These are phyloP conservation scores for Caenorhabditis sp. DNA, from an alignment of 2,888 invertebrate species.

Conservation along the genomic window DNA sequence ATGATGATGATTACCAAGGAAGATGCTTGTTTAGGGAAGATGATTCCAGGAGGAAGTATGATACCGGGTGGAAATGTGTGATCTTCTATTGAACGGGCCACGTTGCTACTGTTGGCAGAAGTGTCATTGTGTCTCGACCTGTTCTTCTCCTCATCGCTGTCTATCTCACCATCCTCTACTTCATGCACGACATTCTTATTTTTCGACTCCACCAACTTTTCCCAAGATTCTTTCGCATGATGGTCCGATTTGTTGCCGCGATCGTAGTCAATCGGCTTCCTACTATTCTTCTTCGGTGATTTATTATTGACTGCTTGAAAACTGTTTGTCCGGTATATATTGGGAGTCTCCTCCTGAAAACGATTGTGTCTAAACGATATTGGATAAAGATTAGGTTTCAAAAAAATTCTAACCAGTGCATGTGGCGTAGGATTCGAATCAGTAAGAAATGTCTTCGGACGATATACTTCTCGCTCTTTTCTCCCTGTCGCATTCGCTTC, in stretches of 20 bases:
- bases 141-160: conserved; percentile 8
- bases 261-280: conserved; percentile 7
- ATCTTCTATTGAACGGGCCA: not conserved
- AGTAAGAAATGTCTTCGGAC: conserved; percentile 9
- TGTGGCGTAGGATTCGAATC: not conserved
- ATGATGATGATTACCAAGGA: too few species aligned
- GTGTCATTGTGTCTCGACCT: not conserved
- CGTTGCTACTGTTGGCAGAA: not conserved
- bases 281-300: not conserved
- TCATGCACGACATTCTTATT: conserved; percentile 6
- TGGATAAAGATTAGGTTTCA: not conserved
- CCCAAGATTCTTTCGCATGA: not conserved
- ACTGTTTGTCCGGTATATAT: not conserved
- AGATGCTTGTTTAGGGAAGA: too few species aligned
- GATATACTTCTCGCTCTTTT: not conserved
- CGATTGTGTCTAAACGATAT: not conserved
- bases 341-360: conserved; percentile 19
- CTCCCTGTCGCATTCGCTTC: not conserved
- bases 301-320: conserved; percentile 7
- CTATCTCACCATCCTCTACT: conserved; percentile 18
- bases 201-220: not conserved
- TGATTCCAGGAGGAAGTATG: not conserved
- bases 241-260: not conserved
- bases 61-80: not conserved
- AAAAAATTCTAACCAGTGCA: conserved; percentile 6